Evolutionary conservation across 1,140 invertebrate genomes (phyloP).

Genomic region (Ceratitis capitata): DNA sequence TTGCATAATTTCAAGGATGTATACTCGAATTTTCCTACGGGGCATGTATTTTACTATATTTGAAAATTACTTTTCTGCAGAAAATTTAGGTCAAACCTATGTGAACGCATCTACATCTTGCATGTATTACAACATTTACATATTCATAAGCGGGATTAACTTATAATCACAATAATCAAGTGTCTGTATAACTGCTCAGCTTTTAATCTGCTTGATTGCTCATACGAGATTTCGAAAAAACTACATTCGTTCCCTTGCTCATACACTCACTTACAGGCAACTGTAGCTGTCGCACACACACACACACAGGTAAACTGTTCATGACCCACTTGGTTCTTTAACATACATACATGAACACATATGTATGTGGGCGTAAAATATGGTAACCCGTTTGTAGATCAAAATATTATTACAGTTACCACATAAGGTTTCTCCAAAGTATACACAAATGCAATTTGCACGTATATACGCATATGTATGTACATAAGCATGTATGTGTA

Average conservation of each 20-base stretch:
- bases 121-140: not conserved
- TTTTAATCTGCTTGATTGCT: not conserved
- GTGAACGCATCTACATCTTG: not conserved
- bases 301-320: not conserved
- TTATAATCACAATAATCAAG: conserved; percentile 30
- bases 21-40: not conserved
- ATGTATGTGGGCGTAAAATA: not conserved
- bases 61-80: not conserved
- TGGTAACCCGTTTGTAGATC: not conserved
- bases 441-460: not conserved
- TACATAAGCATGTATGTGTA: not conserved
- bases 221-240: not conserved
- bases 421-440: not conserved
- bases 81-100: not conserved
- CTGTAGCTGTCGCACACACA: not conserved
- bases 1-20: too few species aligned
- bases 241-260: not conserved
- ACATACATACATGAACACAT: too few species aligned
- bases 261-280: not conserved
- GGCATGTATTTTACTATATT: not conserved
- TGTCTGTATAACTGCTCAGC: conserved; percentile 3
- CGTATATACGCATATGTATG: not conserved
- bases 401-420: conserved; percentile 18
- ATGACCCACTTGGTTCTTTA: conserved; percentile 21
- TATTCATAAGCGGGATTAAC: conserved; percentile 20